Base-by-base conservation (phyloP, 2,113 vertebrate genomes). In the Heloderma charlesbogerti region DNA sequence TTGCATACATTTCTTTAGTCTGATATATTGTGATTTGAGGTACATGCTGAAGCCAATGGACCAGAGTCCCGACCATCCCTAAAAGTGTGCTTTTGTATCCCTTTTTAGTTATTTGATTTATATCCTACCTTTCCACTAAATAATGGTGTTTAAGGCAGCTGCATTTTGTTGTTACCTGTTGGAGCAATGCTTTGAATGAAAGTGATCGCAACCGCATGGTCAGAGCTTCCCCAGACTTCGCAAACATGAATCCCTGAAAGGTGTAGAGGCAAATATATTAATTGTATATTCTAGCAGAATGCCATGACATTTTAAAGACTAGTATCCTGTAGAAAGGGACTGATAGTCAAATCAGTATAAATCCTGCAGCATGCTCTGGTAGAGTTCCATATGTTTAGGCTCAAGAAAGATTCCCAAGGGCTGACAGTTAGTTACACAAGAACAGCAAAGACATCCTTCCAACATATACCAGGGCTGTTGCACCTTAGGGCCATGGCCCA, bases 161-260 rank as follows among this genome's bases (percentile, higher is more conserved):
- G 13, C 54, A 67, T 71, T 69, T 45, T 37, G 71, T 63, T 43
- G 15, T 77, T 96, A 98, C 97, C 97, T 98, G 97, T 95, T 95
- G 94, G 89, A 98, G 92, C 78, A 97, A 95, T 48, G 96, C 96
- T 89, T 94, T 96, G 93, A 98, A 98, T 89, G 96, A 95, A 91
- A 96, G 92, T 34, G 93, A 96, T n/a, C 97, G 95, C 88, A 98
- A 91, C 82, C 97, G 95, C 96, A 95, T 95, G 0, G 97, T 97
- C 66, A 98, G 92, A 13, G 93, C 91, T 94, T 98, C 97, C 25
- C 97, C 97, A 88, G 97, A 96, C 91, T 96, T 98, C 78, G 94
- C 98, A 97, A 98, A 98, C 95, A 96, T 96, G 91, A 94, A 97
- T n/a, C 97, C 97, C 97, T 98, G 89, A 3, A 89, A 83, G 71